Percentiles rank a stretch among this genome's conserved stretches.
Evolutionary conservation across 2,888 invertebrate species (phyloP).

Genomic region (Thymelicus sylvestris): DNA sequence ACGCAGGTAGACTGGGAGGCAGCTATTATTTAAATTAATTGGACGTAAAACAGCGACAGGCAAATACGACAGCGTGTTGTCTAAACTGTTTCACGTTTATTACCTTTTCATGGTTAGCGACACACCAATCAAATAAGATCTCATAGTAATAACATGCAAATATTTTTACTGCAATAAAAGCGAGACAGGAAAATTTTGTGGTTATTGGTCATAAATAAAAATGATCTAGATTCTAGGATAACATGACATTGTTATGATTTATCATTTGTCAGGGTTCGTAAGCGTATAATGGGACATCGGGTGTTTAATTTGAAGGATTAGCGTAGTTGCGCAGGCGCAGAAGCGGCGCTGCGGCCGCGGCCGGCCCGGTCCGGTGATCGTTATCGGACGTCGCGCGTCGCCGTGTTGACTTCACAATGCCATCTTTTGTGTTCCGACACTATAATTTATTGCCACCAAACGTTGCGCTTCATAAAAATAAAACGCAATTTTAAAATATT

Average conservation of each 20-base stretch:
- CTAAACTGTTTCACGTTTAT: slow-evolving; percentile 58
- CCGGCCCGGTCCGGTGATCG: slow-evolving; percentile 60
- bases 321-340: slow-evolving; percentile 48
- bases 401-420: slow-evolving; percentile 77
- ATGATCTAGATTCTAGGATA: not conserved
- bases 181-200: not conserved
- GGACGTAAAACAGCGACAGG: slow-evolving; percentile 75
- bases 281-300: slow-evolving; percentile 45
- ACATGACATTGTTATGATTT: slow-evolving; percentile 14
- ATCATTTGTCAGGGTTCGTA: slow-evolving; percentile 24
- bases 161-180: not conserved
- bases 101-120: slow-evolving; percentile 36
- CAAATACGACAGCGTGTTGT: slow-evolving; percentile 68
- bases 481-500: slow-evolving; percentile 67
- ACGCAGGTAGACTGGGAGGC: slow-evolving; percentile 74
- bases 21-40: slow-evolving; percentile 83
- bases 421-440: slow-evolving; percentile 81
- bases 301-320: slow-evolving; percentile 54
- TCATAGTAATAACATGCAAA: not conserved
- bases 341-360: slow-evolving; percentile 43
- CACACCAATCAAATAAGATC: slow-evolving; percentile 6
- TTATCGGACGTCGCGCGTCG: slow-evolving; percentile 78
- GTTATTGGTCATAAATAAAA: slow-evolving; percentile 18
- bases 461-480: slow-evolving; percentile 65
- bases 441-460: slow-evolving; percentile 79